phyloP scores from a whole-genome alignment of 2,113 vertebrate species.

The Sebastes schlegelii region DNA sequence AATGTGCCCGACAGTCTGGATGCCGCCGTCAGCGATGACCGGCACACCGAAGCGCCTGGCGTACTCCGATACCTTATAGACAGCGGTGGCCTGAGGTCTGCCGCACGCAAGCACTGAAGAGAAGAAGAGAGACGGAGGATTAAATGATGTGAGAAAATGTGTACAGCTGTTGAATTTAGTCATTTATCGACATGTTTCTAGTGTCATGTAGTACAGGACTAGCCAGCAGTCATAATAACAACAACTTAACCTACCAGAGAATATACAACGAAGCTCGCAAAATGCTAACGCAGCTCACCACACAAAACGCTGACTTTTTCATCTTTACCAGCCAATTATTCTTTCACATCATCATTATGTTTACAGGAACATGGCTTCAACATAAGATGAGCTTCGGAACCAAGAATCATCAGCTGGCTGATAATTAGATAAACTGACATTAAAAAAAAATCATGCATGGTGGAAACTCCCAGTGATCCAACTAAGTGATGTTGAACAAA shows the following conservation, averaged over 20 bases:
- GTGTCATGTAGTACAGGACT: background rate
- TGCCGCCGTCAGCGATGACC: slow-evolving; percentile 95
- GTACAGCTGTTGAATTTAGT: background rate
- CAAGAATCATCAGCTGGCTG: background rate
- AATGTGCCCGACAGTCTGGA: slow-evolving; percentile 95
- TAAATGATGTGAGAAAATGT: background rate
- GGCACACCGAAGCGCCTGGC: slow-evolving; percentile 94
- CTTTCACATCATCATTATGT: background rate
- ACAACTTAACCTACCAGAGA: background rate
- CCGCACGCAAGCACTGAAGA: slow-evolving; percentile 93
- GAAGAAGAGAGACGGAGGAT: background rate
- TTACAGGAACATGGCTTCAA: background rate
- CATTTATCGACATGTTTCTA: background rate
- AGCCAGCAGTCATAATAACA: background rate
- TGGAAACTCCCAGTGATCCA: background rate
- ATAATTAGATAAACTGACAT: background rate
- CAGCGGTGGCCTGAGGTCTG: slow-evolving; percentile 95
- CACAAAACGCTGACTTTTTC: background rate
- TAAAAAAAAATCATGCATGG: background rate
- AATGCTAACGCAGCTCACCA: background rate
- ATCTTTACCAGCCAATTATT: background rate
- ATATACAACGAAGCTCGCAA: background rate
- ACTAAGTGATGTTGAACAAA: background rate
- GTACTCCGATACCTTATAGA: slow-evolving; percentile 98
- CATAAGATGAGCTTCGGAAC: background rate